Conservation (phyloP, 1,140 invertebrate species). For the Ptiloglossa arizonensis region DNA sequence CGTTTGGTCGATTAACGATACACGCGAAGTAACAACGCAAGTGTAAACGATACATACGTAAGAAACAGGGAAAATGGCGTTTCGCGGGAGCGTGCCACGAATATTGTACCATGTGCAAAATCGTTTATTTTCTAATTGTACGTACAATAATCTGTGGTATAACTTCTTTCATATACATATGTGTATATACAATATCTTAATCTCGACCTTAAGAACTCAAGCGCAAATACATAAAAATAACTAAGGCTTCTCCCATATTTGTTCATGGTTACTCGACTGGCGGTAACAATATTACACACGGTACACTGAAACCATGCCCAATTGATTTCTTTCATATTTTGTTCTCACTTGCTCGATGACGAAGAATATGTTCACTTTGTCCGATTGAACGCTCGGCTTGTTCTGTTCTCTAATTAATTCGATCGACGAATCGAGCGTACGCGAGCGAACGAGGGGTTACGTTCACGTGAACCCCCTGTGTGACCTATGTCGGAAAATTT, state of each 20-base stretch:
- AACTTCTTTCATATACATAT: conserved; percentile 58
- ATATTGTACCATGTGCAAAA: conserved; percentile 70
- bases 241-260: conserved; percentile 51
- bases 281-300: conserved; percentile 51
- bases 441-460: not conserved
- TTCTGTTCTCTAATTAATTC: not conserved
- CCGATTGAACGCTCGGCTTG: not conserved
- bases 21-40: not conserved
- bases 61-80: not conserved
- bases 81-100: not conserved
- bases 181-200: conserved; percentile 63
- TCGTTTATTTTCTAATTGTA: conserved; percentile 72
- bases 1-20: not conserved
- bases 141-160: conserved; percentile 66
- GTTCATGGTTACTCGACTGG: conserved; percentile 36
- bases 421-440: conserved; percentile 30
- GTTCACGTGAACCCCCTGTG: not conserved
- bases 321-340: not conserved
- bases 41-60: not conserved
- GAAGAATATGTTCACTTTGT: not conserved
- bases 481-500: not conserved
- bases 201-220: conserved; percentile 61
- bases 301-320: conserved; percentile 27
- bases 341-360: not conserved
- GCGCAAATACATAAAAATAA: conserved; percentile 60